Evolutionary conservation across 2,888 invertebrate genomes (phyloP), one percentile per base, ranked within the genome.

Genomic region (Micropterix aruncella): DNA sequence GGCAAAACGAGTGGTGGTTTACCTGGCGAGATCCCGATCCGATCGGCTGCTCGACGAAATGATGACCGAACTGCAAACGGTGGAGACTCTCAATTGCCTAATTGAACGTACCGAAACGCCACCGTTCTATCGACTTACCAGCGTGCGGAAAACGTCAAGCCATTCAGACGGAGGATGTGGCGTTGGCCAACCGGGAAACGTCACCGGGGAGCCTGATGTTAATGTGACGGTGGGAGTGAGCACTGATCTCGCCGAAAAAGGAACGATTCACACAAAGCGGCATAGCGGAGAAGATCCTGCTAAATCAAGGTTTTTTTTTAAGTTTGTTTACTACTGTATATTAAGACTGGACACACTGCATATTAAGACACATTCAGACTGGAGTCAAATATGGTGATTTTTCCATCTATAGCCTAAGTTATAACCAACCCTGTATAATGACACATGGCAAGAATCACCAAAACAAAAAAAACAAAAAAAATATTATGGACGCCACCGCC

Each of bases 81-180:
- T 96, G 16, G 96, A 96, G 68, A 93, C 95, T 0, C 74, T 96
- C 44, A 94, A 93, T 66, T 94, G 94, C 62, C 76, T 91, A 52
- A 92, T 99, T 53, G 96, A 97, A 63, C 76, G 97, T 48, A 96
- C 94, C 0, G 96, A 97, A 72, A 95, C 96, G 1, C 95, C 97
- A 18, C 99, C 97, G 3, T 99, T 94, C 70, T 99, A 94, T 66
- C 79, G 97, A 37, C 77, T 96, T 55, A 94, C 92, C 2, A 86
- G 87, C 53, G 86, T 91, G 85, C 67, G 91, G 41, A 92, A 92
- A 62, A 85, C 90, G 17, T 90, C 90, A 12, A 90, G 88, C 43
- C 84, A 86, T 60, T 83, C 83, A 5, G 80, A 80, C 62, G 77
- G 77, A 54, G 66, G 66, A 19, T 61, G 61, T 42, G 59, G 65